Conservation (phyloP, 2,797 vertebrate species). For the Pelodytes ibericus region DNA sequence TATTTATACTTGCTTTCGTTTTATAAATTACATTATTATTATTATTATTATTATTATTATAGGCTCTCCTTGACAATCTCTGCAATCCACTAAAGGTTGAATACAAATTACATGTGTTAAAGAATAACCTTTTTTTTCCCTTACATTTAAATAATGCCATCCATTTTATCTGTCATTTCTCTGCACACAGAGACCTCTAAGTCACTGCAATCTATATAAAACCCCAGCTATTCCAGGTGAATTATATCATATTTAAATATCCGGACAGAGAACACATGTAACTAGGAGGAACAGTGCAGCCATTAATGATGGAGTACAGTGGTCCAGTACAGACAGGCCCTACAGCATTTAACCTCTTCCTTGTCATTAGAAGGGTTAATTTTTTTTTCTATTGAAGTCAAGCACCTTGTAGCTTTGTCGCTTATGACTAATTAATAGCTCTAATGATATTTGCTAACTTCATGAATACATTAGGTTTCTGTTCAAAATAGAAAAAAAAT, state of each 20-base stretch:
- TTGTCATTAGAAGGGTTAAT: not conserved
- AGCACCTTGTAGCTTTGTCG: conserved; percentile 61
- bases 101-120: not conserved
- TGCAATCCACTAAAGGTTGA: not conserved
- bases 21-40: not conserved
- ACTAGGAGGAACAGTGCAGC: too few species aligned
- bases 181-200: conserved; percentile 51
- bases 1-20: too few species aligned
- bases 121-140: not conserved
- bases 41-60: not conserved
- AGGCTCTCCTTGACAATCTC: not conserved
- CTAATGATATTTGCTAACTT: conserved; percentile 89
- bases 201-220: conserved; percentile 65
- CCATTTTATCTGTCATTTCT: not conserved
- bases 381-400: not conserved
- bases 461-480: conserved; percentile 87
- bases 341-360: conserved; percentile 14
- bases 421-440: conserved; percentile 76
- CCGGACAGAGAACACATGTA: conserved; percentile 60
- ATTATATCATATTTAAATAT: conserved; percentile 67
- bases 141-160: not conserved
- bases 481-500: conserved; percentile 66
- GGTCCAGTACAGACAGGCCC: not conserved
- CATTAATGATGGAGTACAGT: conserved; percentile 7
- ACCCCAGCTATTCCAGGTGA: conserved; percentile 61